phyloP scores from a whole-genome alignment of 2,797 vertebrate genomes.

The Sebastes iracundus region DNA sequence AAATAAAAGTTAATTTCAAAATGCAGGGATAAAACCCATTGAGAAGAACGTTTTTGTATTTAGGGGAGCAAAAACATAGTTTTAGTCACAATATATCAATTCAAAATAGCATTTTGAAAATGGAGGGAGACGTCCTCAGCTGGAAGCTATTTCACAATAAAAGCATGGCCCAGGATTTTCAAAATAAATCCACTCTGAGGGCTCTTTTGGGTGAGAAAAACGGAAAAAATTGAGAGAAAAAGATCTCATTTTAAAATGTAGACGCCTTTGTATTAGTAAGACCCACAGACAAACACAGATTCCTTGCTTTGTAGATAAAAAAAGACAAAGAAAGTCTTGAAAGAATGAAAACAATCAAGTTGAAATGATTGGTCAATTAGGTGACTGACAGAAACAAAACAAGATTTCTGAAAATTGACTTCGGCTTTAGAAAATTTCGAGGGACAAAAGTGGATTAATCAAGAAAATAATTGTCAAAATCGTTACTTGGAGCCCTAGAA shows the following conservation, averaged over 20 bases:
- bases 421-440: background rate
- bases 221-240: background rate
- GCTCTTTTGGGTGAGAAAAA: background rate
- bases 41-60: background rate
- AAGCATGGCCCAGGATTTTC: background rate
- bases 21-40: fast-evolving
- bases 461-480: background rate
- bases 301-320: background rate
- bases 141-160: background rate
- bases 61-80: background rate
- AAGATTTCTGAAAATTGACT: background rate
- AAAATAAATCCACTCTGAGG: background rate
- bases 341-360: too few relatives aligned
- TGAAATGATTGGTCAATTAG: too few relatives aligned
- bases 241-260: background rate
- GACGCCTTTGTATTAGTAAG: background rate
- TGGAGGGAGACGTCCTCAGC: background rate
- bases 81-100: background rate
- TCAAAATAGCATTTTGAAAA: background rate
- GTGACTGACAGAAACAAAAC: background rate
- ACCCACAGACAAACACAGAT: background rate
- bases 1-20: background rate
- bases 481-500: background rate
- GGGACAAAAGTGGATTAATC: background rate
- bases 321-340: background rate